phyloP scores from a whole-genome alignment of 2,113 vertebrate species.

The Mus musculus region DNA sequence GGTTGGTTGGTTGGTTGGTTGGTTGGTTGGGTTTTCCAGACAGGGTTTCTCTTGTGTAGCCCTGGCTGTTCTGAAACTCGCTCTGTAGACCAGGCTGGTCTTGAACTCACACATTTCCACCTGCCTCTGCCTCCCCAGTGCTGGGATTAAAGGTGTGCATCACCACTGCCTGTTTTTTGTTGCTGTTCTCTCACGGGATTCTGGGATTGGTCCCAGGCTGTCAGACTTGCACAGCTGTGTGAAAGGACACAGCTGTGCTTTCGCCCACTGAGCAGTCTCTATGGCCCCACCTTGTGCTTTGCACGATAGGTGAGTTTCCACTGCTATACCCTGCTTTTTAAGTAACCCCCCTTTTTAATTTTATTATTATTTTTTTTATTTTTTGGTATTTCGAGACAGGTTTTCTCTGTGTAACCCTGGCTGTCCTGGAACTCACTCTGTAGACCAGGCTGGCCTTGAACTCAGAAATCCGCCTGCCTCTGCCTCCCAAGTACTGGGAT shows the following conservation, averaged over 20 bases:
- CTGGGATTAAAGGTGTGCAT: neutral
- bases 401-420: no score
- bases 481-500: no score
- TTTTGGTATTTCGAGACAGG: no score
- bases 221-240: neutral
- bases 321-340: neutral
- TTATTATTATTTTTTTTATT: no score
- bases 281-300: neutral
- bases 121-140: neutral
- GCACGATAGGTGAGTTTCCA: neutral
- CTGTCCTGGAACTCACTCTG: no score
- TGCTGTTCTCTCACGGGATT: neutral
- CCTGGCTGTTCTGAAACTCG: neutral
- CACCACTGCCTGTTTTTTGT: neutral
- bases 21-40: neutral
- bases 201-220: neutral
- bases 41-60: neutral
- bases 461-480: no score
- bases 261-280: neutral
- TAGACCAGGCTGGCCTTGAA: no score
- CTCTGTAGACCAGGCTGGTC: neutral
- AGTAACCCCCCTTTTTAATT: neutral
- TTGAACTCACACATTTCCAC: neutral
- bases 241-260: no score
- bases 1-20: no score